phyloP scores from a whole-genome alignment of 2,113 vertebrate genomes.

The Acanthisitta chloris region DNA sequence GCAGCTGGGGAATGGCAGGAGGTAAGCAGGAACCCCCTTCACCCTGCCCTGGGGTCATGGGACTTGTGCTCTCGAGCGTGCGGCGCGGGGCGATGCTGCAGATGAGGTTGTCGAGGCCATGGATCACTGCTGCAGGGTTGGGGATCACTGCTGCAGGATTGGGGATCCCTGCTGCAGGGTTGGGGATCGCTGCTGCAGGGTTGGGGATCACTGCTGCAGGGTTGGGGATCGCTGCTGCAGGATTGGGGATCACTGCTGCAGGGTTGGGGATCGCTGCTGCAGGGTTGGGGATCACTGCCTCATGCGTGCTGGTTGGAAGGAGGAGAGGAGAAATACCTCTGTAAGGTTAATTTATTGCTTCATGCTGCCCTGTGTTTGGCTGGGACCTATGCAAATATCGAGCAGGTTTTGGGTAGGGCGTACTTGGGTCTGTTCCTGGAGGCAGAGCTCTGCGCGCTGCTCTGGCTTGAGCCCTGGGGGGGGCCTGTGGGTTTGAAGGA shows the following conservation, averaged over 20 bases:
- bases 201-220: neutral
- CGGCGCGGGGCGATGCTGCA: neutral
- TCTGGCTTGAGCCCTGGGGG: accelerated
- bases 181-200: neutral
- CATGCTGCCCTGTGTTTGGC: neutral
- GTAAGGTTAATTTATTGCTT: neutral
- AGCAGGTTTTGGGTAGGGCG: neutral
- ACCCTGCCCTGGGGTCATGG: neutral
- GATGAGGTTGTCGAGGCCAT: neutral
- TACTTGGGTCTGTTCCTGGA: neutral
- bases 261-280: neutral
- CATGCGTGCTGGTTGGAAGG: neutral
- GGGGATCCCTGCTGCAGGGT: neutral
- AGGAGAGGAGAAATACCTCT: neutral
- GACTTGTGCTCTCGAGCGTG: neutral
- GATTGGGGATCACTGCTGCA: neutral
- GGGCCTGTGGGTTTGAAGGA: neutral
- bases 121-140: neutral
- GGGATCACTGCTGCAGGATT: neutral
- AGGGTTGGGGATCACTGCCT: too few species aligned
- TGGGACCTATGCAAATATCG: neutral
- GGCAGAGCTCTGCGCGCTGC: neutral
- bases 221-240: too few species aligned
- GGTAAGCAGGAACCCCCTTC: conserved; percentile 72
- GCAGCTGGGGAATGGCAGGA: conserved; percentile 83